Percentiles rank a stretch among this genome's conserved stretches.
phyloP scores from a whole-genome alignment of 2,888 invertebrate genomes.

The Acanthacorydalis orientalis region DNA sequence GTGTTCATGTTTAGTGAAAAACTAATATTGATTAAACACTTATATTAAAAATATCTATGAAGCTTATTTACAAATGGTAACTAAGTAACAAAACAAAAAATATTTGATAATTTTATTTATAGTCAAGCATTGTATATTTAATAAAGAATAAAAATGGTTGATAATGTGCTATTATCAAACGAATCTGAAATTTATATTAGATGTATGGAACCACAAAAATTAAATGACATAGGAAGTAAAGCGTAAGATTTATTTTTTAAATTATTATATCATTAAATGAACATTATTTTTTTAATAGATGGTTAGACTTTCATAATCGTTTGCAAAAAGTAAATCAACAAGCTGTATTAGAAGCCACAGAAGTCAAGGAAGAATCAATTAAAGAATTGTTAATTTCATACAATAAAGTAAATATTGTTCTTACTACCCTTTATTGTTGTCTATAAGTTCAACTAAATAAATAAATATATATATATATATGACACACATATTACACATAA shows the following conservation, averaged over 20 bases:
- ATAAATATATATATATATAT: constrained; percentile 9
- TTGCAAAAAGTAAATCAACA: constrained; percentile 77
- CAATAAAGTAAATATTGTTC: constrained; percentile 39
- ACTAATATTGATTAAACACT: too few species aligned
- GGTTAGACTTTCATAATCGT: constrained; percentile 69
- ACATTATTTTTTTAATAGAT: constrained; percentile 29
- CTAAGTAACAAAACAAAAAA: too few species aligned
- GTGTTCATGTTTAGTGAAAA: too few species aligned
- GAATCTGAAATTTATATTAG: constrained; percentile 63
- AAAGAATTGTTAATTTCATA: constrained; percentile 65
- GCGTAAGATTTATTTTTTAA: constrained; percentile 21
- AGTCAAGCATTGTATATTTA: background rate
- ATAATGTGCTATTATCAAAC: constrained; percentile 37
- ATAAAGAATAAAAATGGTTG: constrained; percentile 27
- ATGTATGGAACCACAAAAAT: constrained; percentile 44
- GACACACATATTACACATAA: too few species aligned
- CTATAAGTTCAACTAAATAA: too few species aligned
- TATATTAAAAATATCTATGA: too few species aligned
- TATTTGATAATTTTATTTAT: too few species aligned
- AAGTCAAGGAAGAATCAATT: constrained; percentile 64
- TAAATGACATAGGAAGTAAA: constrained; percentile 50
- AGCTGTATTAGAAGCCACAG: constrained; percentile 64
- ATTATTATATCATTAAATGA: constrained; percentile 5
- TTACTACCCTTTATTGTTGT: too few species aligned
- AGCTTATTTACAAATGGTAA: too few species aligned